Conservation (phyloP, 2,113 vertebrate genomes). For the Varanus komodoensis region DNA sequence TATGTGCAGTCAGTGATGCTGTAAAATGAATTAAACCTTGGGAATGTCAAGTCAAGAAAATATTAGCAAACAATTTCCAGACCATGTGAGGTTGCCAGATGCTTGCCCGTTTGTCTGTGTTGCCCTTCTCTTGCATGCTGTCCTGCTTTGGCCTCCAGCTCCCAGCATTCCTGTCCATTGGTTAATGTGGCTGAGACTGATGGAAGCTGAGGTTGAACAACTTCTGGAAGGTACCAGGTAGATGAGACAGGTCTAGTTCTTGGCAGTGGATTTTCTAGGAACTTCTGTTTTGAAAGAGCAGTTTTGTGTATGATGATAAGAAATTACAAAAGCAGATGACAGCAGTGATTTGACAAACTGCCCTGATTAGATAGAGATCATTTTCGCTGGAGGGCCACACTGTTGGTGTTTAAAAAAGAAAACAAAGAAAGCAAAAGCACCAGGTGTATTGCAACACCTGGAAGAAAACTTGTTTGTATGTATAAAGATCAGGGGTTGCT, state of each 20-base stretch:
- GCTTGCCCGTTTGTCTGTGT: no score
- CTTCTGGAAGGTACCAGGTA: no score
- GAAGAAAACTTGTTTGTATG: background rate
- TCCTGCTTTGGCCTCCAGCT: no score
- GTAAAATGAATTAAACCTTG: background rate
- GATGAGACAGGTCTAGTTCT: background rate
- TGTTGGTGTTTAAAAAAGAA: background rate
- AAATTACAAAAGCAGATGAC: background rate
- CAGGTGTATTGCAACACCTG: background rate
- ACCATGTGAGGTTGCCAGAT: no score
- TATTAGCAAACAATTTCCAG: background rate
- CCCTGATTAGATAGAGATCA: background rate
- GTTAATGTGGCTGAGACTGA: no score
- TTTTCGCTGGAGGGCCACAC: background rate
- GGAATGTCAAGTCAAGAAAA: background rate
- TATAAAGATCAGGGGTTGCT: background rate
- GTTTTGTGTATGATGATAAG: conserved; percentile 4
- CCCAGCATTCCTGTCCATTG: no score
- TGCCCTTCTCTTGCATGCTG: no score
- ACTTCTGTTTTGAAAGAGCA: background rate
- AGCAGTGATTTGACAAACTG: background rate
- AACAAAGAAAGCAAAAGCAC: no score
- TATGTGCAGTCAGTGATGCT: background rate
- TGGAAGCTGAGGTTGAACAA: no score
- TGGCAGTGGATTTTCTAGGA: background rate